Evolutionary conservation across 2,888 invertebrate species (phyloP).

Genomic region (Pseudococcus viburni): DNA sequence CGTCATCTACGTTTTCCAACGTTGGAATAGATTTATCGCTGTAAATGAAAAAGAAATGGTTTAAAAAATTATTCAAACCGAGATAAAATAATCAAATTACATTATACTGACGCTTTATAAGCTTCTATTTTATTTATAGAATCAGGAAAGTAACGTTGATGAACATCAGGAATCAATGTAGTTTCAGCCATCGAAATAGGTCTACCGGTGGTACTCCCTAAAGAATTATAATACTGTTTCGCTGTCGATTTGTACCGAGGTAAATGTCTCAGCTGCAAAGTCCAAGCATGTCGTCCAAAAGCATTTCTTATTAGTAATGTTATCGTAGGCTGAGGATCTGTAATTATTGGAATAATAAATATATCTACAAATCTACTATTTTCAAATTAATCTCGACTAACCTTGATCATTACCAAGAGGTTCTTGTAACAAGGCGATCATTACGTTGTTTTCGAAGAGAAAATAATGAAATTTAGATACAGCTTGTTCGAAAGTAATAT

Average conservation of each 20-base stretch:
- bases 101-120: conserved; percentile 79
- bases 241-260: conserved; percentile 83
- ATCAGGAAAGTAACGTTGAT: conserved; percentile 84
- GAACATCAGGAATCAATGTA: conserved; percentile 72
- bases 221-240: conserved; percentile 70
- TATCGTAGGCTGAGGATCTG: conserved; percentile 95
- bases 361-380: neutral
- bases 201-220: conserved; percentile 76
- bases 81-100: conserved; percentile 64
- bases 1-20: conserved; percentile 83
- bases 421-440: conserved; percentile 91
- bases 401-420: conserved; percentile 88
- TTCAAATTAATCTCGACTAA: conserved; percentile 68
- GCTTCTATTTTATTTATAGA: conserved; percentile 83
- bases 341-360: neutral
- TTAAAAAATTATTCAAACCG: too few species aligned
- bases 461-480: conserved; percentile 87
- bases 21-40: conserved; percentile 93
- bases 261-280: conserved; percentile 87
- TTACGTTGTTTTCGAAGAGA: conserved; percentile 90
- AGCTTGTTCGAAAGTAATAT: conserved; percentile 55
- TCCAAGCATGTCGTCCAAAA: conserved; percentile 96
- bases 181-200: conserved; percentile 84
- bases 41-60: conserved; percentile 63
- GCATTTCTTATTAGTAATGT: conserved; percentile 90